Base-by-base conservation (phyloP, 2,888 invertebrate species). In the Dromius quadrimaculatus region DNA sequence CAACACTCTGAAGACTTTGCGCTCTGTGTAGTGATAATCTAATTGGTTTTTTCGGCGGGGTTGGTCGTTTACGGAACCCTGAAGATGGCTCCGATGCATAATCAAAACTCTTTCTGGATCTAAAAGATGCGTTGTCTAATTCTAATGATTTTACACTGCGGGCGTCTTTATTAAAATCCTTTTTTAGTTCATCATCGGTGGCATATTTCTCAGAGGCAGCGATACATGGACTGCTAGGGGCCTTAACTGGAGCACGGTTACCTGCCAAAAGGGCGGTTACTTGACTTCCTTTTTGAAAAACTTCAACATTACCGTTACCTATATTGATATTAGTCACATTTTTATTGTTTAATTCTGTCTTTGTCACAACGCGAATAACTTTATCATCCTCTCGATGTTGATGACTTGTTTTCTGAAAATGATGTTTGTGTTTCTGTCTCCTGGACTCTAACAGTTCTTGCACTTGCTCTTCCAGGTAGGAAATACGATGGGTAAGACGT, bases 381-480 rank as follows among this genome's bases (percentile, higher is more conserved):
- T 66, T 38, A 11, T 54, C 50, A 11, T 22, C 22, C 3, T 41
- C n/a, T 9, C 20, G 2, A 41, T 57, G 38, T 3, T 54, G 66
- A 11, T 41, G 54, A 1, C 22, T 34, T 4, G 6, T 8, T 4
- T 41, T 41, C 6, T 41, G 6, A n/a, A n/a, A n/a, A 3, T 61
- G 15, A 20, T 61, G 61, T 9, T 36, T 17, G 15, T 61, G 61
- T 19, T 22, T 11, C 36, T 41, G 66, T 38, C 65, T 41, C 43
- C 66, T 22, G 2, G 36, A 23, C 15, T 66, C 66, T 22, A 66
- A 23, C 19, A 66, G n/a, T 15, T 66, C 66, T 0, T 54, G 57
- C n/a, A 66, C 66, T 83, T 94, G 94, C 79, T 95, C 94, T 81
- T 95, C 95, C 71, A 95, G 86, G 81, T 95, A 95, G 1, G 93